Evolutionary conservation across 2,113 vertebrate genomes (phyloP), one percentile per base, ranked within the genome.

Genomic region (Nannobrachium achirus): DNA sequence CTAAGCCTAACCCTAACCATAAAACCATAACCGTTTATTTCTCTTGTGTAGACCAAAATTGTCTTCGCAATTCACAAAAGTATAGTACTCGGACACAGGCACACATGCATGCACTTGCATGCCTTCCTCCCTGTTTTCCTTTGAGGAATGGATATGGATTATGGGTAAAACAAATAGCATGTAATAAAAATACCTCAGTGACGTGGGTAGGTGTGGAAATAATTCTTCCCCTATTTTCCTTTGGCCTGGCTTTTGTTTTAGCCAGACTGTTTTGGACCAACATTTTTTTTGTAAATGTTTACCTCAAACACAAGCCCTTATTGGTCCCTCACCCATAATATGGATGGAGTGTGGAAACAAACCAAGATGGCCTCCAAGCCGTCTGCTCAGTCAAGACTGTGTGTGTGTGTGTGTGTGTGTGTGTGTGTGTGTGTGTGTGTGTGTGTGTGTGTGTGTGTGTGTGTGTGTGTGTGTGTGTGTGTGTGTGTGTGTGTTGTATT

Each of bases 271-370:
- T 50, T 59, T 41, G 44, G 33, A 19, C 6, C 44, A 58, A 10
- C 33, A 2, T 41, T n/a, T 58, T 41, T n/a, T 58, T 59, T 59
- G 33, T 50, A 50, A 10, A 50, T 68, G 42, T 66, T 66, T 40
- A 68, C 25, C 44, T 68, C 66, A 59, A 51, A 50, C 66, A 50
- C 2, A 20, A 58, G n/a, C 53, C 44, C 53, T 33, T 10, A 20
- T 14, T 0, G 33, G 40, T 56, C 10, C 19, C 10, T 38, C 25
- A 46, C 64, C 42, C 52, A 25, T 55, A 66, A n/a, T n/a, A n/a
- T 38, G 51, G 51, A n/a, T 18, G 42, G 44, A 11, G 18, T 44
- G 2, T 66, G 50, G 38, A 55, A 66, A 66, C 40, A 66, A 55
- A 66, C 48, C 48, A 38, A 40, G 8, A n/a, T n/a, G n/a, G n/a